Evolutionary conservation across 2,888 invertebrate genomes (phyloP), one percentile per base, ranked within the genome.

Genomic region (Acleris literana): DNA sequence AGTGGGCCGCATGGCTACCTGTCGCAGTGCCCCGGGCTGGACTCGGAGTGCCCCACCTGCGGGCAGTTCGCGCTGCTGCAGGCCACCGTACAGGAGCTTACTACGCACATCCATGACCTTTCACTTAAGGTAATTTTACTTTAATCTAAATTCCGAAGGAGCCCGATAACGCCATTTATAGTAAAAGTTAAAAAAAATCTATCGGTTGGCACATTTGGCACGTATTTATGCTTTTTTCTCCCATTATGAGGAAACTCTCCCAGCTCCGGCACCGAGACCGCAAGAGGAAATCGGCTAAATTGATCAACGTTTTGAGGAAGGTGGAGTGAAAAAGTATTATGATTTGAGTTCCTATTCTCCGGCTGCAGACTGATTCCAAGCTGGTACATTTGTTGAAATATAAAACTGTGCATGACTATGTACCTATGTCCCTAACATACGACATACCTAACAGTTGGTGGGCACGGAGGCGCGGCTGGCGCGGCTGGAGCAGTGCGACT

Each of bases 41-140:
- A 97, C 88, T 95, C 96, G 77, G 96, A 95, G 83, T 98, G 98
- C 89, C 97, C 97, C 71, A 97, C 97, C 56, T 98, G 97, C 89
- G 97, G 97, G 75, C 97, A 97, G 91, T 97, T 97, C 92, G 95
- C 96, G 77, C 93, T 96, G 84, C 94, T 98, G 83, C 96, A 97
- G 92, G 95, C 95, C 81, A 96, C 96, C 70, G 96, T 97, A 79
- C 95, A 95, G 86, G 95, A 96, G 86, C 94, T 97, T 84, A 95
- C 96, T 84, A 94, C 95, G 88, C 95, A 95, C 92, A 95, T 97
- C 87, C 95, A 96, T 92, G 95, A 96, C 90, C 94, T 97, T 87
- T 95, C 96, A 83, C 94, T 95, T 90, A 96, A 96, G 95, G 97
- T 97, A 94, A 93, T 57, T 29, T 33, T 3, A 18, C 54, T 49